These are phyloP conservation scores for Oncorhynchus clarkii DNA, from an alignment of 2,113 vertebrate species.

Conservation along the genomic window DNA sequence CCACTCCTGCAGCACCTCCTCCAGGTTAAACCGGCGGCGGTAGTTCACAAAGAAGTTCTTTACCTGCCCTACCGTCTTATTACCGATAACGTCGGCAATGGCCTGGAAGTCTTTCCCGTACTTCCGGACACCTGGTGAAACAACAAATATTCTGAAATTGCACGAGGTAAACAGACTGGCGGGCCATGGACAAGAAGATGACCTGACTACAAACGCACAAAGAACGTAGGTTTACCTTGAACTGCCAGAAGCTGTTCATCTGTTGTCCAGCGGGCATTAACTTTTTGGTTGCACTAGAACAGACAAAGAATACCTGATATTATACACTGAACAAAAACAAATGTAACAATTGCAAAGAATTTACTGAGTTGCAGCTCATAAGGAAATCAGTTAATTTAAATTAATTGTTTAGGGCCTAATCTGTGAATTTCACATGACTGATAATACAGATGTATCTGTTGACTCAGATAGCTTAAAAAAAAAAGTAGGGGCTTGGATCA, in stretches of 20 bases:
- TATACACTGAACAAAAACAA: not conserved
- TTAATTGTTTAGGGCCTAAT: too few relatives aligned
- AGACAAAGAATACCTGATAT: conserved; percentile 16
- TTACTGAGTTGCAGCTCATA: too few relatives aligned
- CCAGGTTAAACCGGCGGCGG: conserved; percentile 98
- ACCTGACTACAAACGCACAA: too few relatives aligned
- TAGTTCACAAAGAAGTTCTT: conserved; percentile 99
- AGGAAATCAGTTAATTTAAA: too few relatives aligned
- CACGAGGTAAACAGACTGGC: not conserved
- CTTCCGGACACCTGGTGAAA: conserved; percentile 88
- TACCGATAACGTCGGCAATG: conserved; percentile 98
- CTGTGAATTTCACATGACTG: too few relatives aligned
- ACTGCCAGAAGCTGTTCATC: conserved; percentile 98
- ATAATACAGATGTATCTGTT: too few relatives aligned
- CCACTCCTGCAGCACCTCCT: conserved; percentile 99
- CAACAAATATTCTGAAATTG: not conserved
- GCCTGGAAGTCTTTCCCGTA: conserved; percentile 99
- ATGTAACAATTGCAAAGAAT: too few relatives aligned
- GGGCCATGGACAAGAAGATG: too few relatives aligned
- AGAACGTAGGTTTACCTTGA: conserved; percentile 79
- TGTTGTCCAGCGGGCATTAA: conserved; percentile 98
- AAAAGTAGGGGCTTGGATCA: too few relatives aligned
- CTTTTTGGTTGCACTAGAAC: conserved; percentile 93
- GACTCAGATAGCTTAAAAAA: too few relatives aligned
- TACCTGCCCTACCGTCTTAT: conserved; percentile 98